phyloP scores from a whole-genome alignment of 1,140 invertebrate genomes.

The Anthonomus grandis region DNA sequence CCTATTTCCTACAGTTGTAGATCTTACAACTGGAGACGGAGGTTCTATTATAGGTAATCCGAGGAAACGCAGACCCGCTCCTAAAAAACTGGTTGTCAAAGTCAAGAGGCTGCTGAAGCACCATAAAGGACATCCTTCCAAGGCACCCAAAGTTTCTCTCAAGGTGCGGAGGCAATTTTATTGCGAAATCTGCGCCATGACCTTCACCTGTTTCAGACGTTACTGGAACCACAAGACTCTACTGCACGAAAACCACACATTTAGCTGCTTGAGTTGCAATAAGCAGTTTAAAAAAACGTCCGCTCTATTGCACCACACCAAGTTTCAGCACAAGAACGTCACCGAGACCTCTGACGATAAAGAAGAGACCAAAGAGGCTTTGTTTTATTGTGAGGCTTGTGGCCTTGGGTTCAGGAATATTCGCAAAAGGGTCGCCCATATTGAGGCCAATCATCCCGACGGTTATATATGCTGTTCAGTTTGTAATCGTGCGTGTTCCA shows the following conservation, averaged over 20 bases:
- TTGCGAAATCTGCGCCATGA: background rate
- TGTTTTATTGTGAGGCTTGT: slow-evolving; percentile 6
- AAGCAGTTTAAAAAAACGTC: slow-evolving; percentile 3
- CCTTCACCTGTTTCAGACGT: background rate
- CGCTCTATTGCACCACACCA: slow-evolving; percentile 2
- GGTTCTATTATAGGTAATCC: too few relatives aligned
- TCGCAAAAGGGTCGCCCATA: background rate
- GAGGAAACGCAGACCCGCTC: too few relatives aligned
- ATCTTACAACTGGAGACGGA: too few relatives aligned
- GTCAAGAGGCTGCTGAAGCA: too few relatives aligned
- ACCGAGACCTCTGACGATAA: background rate
- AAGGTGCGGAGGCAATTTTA: too few relatives aligned
- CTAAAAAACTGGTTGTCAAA: too few relatives aligned
- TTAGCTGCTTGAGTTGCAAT: slow-evolving; percentile 1
- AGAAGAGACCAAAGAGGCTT: background rate
- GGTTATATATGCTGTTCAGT: slow-evolving; percentile 3
- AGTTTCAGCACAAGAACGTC: background rate
- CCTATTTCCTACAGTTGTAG: too few relatives aligned
- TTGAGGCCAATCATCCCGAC: background rate
- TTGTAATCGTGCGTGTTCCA: background rate
- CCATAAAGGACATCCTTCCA: too few relatives aligned
- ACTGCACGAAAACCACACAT: background rate
- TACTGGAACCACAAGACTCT: slow-evolving; percentile 1
- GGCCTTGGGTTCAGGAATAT: slow-evolving; percentile 1
- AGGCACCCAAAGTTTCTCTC: too few relatives aligned